Percentiles rank a stretch among this genome's conserved stretches.
These are phyloP conservation scores for Lasiurus borealis DNA, from an alignment of 2,113 vertebrate genomes.

Conservation along the genomic window DNA sequence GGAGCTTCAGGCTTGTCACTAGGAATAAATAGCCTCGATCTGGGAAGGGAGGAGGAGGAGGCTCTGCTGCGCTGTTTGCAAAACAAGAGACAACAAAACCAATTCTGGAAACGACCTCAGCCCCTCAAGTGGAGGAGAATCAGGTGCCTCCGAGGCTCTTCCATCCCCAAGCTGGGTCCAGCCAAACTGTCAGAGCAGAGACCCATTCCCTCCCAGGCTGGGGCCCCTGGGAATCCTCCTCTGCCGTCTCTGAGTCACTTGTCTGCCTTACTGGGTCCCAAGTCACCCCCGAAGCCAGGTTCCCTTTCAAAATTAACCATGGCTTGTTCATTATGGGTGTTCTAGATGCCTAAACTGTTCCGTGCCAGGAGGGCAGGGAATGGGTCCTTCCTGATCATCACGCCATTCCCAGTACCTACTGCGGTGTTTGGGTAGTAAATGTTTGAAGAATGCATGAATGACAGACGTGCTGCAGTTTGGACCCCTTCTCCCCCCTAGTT, in stretches of 20 bases:
- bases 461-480: conserved; percentile 23
- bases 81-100: conserved; percentile 79
- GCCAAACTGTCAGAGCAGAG: neutral
- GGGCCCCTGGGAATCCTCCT: neutral
- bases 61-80: conserved; percentile 60
- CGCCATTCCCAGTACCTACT: neutral
- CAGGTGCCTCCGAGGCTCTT: neutral
- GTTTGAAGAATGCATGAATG: conserved; percentile 5
- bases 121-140: conserved; percentile 23
- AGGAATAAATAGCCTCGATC: conserved; percentile 79
- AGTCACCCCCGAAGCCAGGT: neutral
- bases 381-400: neutral
- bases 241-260: neutral
- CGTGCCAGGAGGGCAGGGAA: neutral
- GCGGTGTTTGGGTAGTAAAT: neutral
- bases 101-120: conserved; percentile 68
- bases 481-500: neutral
- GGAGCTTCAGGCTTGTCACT: conserved; percentile 80
- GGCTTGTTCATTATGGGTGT: neutral
- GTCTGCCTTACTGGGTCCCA: neutral
- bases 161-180: neutral
- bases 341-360: neutral
- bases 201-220: too few species aligned
- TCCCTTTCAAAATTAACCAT: conserved; percentile 54
- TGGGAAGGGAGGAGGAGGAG: conserved; percentile 25